Percentiles rank a stretch among this genome's conserved stretches.
Conservation (phyloP, 2,888 invertebrate genomes). For the Drosophila hamatofila region DNA sequence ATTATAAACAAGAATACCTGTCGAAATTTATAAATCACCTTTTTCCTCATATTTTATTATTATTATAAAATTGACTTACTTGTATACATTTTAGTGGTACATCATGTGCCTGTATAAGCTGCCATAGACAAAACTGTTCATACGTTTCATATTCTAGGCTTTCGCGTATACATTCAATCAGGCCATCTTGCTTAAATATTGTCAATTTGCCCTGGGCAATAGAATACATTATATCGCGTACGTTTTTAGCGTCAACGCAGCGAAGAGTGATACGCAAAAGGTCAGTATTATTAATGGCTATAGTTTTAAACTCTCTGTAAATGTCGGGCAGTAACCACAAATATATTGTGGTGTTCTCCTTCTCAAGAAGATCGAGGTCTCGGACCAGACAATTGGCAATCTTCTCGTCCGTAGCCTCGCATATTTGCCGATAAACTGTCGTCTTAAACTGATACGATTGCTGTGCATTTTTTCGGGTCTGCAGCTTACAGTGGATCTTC, state of each 20-base stretch:
- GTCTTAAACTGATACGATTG: conserved; percentile 91
- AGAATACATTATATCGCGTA: conserved; percentile 95
- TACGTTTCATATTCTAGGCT: conserved; percentile 98
- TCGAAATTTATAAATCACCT: no score
- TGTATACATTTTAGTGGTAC: conserved; percentile 95
- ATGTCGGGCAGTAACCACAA: conserved; percentile 97
- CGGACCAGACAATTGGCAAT: conserved; percentile 85
- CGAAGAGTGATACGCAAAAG: conserved; percentile 95
- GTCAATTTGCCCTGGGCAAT: conserved; percentile 95
- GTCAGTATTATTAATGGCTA: conserved; percentile 94
- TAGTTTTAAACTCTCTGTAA: conserved; percentile 95
- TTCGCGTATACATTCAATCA: conserved; percentile 90
- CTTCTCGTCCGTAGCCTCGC: conserved; percentile 90
- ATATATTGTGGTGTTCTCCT: conserved; percentile 94
- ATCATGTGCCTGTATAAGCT: conserved; percentile 96
- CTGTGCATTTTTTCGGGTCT: conserved; percentile 86
- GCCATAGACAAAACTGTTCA: conserved; percentile 99
- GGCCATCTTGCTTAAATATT: conserved; percentile 92
- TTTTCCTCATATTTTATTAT: neutral
- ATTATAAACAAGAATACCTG: no score
- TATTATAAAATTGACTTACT: conserved; percentile 62
- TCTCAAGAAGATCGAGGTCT: conserved; percentile 95
- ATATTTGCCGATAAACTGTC: conserved; percentile 95
- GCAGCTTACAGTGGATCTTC: conserved; percentile 90
- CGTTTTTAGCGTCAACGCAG: conserved; percentile 94